A percentile compares a stretch with the other conserved stretches of the same genome.
These are phyloP conservation scores for Tragelaphus buxtoni DNA, from an alignment of 2,113 vertebrate genomes.

Conservation along the genomic window DNA sequence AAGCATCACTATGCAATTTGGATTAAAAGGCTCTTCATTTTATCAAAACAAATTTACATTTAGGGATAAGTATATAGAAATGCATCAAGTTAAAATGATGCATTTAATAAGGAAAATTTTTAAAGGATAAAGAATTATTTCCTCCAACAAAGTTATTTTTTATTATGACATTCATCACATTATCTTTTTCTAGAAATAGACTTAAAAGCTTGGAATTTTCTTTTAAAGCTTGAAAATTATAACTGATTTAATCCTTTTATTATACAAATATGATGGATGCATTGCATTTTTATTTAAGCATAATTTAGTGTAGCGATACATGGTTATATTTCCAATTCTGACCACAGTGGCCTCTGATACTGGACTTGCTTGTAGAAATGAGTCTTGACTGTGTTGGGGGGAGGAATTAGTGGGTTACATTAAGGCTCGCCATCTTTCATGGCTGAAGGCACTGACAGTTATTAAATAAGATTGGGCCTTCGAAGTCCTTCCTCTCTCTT, in stretches of 20 bases:
- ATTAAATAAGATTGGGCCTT: not conserved
- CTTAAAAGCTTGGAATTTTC: slow-evolving; percentile 58
- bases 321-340: not conserved
- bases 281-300: not conserved
- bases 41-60: slow-evolving; percentile 74
- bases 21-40: slow-evolving; percentile 78
- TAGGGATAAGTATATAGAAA: slow-evolving; percentile 68
- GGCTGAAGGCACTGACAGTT: not conserved
- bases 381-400: not conserved
- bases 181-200: slow-evolving; percentile 33
- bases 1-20: slow-evolving; percentile 78
- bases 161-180: slow-evolving; percentile 52
- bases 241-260: slow-evolving; percentile 19
- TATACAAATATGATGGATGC: not conserved
- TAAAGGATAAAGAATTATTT: slow-evolving; percentile 73
- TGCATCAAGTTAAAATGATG: slow-evolving; percentile 63
- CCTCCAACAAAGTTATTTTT: slow-evolving; percentile 55
- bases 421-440: not conserved
- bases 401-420: not conserved
- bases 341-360: not conserved
- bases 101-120: slow-evolving; percentile 58
- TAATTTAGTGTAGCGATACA: not conserved
- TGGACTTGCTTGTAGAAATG: not conserved
- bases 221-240: slow-evolving; percentile 52
- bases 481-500: not conserved